A percentile compares a stretch with the other conserved stretches of the same genome.
Conservation (phyloP, 1,140 invertebrate genomes). For the Charaxes varanes region DNA sequence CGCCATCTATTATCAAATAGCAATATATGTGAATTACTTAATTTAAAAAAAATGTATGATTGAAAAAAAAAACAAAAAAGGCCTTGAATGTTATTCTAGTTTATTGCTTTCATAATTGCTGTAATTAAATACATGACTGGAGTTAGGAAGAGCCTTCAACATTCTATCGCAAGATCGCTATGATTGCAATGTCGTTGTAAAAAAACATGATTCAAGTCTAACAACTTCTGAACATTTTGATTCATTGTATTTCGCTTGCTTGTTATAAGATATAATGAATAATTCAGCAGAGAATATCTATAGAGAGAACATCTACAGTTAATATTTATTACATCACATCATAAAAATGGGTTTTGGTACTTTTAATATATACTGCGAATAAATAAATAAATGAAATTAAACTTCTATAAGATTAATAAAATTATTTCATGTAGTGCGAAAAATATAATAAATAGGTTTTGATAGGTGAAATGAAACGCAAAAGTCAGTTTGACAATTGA, state of each 20-base stretch:
- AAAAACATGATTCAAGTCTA: conserved; percentile 21
- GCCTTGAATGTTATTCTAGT: conserved; percentile 12
- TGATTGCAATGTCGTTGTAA: conserved; percentile 33
- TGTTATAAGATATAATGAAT: conserved; percentile 6
- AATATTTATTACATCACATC: too few species aligned
- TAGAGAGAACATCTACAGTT: too few species aligned
- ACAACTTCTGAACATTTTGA: conserved; percentile 29
- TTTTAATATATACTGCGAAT: too few species aligned
- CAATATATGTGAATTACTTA: too few species aligned
- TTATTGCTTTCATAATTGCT: conserved; percentile 21
- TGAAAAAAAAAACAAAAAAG: conserved; percentile 6
- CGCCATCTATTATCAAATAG: conserved; percentile 28
- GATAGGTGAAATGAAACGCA: too few species aligned
- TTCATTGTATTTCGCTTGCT: conserved; percentile 16
- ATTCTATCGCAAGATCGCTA: conserved; percentile 46
- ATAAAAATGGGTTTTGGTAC: too few species aligned
- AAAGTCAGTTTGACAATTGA: too few species aligned
- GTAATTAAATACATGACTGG: conserved; percentile 30
- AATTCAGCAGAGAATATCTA: conserved; percentile 2
- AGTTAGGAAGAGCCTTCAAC: conserved; percentile 57
- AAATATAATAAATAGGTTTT: too few species aligned
- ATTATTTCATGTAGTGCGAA: too few species aligned
- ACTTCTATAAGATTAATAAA: too few species aligned
- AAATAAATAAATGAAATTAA: too few species aligned
- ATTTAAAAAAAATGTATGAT: too few species aligned